Evolutionary conservation across 2,797 vertebrate species (phyloP).

Genomic region (Epinephelus coioides): DNA sequence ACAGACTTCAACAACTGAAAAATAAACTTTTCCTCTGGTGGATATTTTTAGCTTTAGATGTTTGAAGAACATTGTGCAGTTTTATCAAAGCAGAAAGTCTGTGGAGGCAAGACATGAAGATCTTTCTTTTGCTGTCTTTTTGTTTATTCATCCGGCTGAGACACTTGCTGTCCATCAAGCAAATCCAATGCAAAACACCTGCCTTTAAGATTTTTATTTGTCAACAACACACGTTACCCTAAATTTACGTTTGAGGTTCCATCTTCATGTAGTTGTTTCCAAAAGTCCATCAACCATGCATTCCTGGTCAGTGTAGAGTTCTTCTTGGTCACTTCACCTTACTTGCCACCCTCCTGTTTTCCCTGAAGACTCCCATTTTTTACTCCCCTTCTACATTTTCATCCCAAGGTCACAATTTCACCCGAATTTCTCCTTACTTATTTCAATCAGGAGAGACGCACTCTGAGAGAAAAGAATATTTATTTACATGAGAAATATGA

Average conservation of each 20-base stretch:
- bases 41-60: constrained; percentile 3
- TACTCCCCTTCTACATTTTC: too few relatives aligned
- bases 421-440: too few relatives aligned
- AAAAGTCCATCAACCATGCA: too few relatives aligned
- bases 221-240: neutral
- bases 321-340: neutral
- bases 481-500: too few relatives aligned
- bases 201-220: neutral
- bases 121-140: neutral
- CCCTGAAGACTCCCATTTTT: too few relatives aligned
- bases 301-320: neutral
- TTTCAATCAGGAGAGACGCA: too few relatives aligned
- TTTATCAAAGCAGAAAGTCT: constrained; percentile 1
- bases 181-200: neutral
- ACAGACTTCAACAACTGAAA: neutral
- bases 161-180: neutral
- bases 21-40: neutral
- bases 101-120: neutral
- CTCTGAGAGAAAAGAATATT: too few relatives aligned
- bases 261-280: neutral
- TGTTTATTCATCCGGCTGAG: neutral
- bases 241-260: too few relatives aligned
- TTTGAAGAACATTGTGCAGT: neutral
- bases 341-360: too few relatives aligned
- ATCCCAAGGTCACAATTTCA: too few relatives aligned